Conservation (phyloP, 2,888 invertebrate species). For the Drosophila anomelani region DNA sequence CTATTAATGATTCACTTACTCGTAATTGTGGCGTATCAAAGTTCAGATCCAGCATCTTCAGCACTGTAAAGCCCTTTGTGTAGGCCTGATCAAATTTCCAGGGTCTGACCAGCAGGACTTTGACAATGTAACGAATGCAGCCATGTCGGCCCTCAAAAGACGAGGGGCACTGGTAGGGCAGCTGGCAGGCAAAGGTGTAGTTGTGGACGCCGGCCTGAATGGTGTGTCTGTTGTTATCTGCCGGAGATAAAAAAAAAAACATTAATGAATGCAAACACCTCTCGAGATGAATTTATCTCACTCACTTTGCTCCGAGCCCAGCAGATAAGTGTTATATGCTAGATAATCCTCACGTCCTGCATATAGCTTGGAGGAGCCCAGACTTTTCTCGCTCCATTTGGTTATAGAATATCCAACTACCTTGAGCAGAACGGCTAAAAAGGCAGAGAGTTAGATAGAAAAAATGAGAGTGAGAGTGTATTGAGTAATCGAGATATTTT, state of each 20-base stretch:
- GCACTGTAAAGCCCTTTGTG: slow-evolving; percentile 91
- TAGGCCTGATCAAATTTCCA: slow-evolving; percentile 93
- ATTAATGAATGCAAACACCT: slow-evolving; percentile 7
- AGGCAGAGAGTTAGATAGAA: background rate
- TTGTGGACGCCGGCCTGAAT: slow-evolving; percentile 84
- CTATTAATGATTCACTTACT: slow-evolving; percentile 42
- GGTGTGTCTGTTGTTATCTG: slow-evolving; percentile 55
- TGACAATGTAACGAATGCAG: slow-evolving; percentile 90
- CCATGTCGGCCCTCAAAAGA: slow-evolving; percentile 91
- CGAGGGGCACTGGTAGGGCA: slow-evolving; percentile 88
- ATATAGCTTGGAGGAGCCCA: slow-evolving; percentile 62
- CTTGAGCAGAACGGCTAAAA: slow-evolving; percentile 70
- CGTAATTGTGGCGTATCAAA: slow-evolving; percentile 84
- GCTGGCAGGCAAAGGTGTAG: slow-evolving; percentile 85
- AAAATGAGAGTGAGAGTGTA: background rate
- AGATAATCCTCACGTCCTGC: slow-evolving; percentile 84
- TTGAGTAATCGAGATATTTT: slow-evolving; percentile 1
- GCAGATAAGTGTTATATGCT: slow-evolving; percentile 84
- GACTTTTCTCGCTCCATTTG: slow-evolving; percentile 71
- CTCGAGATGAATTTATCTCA: background rate
- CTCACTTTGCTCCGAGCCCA: slow-evolving; percentile 85
- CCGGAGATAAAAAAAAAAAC: slow-evolving; percentile 1
- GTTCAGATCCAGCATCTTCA: slow-evolving; percentile 92
- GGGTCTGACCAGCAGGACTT: slow-evolving; percentile 91
- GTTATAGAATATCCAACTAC: slow-evolving; percentile 77